These are phyloP conservation scores for Tadarida brasiliensis DNA, from an alignment of 2,797 vertebrate species.

Conservation along the genomic window DNA sequence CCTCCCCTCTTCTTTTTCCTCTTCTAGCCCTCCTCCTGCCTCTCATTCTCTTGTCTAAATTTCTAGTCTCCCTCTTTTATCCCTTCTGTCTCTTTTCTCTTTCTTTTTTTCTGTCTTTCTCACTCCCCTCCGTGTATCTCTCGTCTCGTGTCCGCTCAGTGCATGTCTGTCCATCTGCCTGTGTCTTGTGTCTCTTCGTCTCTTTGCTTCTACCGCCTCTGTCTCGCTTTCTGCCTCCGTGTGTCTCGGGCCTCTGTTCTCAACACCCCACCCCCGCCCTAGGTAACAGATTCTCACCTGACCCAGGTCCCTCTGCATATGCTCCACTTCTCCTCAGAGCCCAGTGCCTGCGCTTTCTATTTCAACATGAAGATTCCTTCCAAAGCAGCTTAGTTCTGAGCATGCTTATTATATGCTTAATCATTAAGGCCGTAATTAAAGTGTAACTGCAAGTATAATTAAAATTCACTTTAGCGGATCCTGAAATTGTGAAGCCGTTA, in stretches of 20 bases:
- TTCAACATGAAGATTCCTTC: not conserved
- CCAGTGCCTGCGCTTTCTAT: not conserved
- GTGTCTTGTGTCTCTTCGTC: not conserved
- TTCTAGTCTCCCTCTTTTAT: not conserved
- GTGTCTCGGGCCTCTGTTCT: not conserved
- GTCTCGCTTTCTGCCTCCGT: not conserved
- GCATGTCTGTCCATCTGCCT: not conserved
- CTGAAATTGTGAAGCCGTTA: slow-evolving; percentile 81
- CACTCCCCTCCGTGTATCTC: not conserved
- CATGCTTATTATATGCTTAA: slow-evolving; percentile 72
- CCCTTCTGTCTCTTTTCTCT: not conserved
- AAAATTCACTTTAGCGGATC: slow-evolving; percentile 82
- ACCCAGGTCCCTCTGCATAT: not conserved
- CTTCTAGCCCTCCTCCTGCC: not conserved
- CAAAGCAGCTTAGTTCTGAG: slow-evolving; percentile 59
- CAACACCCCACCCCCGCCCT: too few relatives aligned
- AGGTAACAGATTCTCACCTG: not conserved
- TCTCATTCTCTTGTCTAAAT: not conserved
- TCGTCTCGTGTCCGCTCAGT: not conserved
- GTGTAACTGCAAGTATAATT: slow-evolving; percentile 83
- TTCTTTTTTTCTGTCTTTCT: not conserved
- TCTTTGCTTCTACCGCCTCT: not conserved
- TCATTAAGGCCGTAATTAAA: slow-evolving; percentile 85
- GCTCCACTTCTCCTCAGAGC: not conserved
- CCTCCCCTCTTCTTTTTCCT: not conserved